Evolutionary conservation across 2,797 vertebrate species (phyloP).

Genomic region (Geotrypetes seraphini): DNA sequence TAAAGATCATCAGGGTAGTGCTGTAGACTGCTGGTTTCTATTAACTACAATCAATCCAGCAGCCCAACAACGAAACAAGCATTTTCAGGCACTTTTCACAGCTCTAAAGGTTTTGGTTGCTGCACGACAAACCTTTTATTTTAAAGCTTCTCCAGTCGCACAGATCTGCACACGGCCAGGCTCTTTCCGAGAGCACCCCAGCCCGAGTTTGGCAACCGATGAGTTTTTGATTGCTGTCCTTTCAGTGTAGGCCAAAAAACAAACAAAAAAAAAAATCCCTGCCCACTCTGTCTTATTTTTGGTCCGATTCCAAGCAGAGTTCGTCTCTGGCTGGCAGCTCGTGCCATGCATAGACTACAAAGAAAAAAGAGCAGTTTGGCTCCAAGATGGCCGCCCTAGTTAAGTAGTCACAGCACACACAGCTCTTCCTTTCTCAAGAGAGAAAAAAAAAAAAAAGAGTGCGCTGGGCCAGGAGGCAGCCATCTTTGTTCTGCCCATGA

Average conservation of each 20-base stretch:
- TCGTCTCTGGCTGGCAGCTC: slow-evolving; percentile 27
- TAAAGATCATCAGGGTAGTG: too few relatives aligned
- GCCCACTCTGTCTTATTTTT: slow-evolving; percentile 38
- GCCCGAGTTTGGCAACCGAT: slow-evolving; percentile 40
- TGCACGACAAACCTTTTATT: slow-evolving; percentile 42
- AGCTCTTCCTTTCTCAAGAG: slow-evolving; percentile 42
- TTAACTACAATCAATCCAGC: too few relatives aligned
- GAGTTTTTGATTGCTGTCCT: slow-evolving; percentile 33
- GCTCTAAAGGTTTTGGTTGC: too few relatives aligned
- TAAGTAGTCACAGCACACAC: too few relatives aligned
- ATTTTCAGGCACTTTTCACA: too few relatives aligned
- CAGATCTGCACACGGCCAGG: slow-evolving; percentile 21
- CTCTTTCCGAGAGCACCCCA: slow-evolving; percentile 34
- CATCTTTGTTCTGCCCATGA: slow-evolving; percentile 75
- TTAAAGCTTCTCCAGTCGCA: slow-evolving; percentile 19
- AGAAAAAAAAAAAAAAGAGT: too few relatives aligned
- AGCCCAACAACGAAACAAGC: too few relatives aligned
- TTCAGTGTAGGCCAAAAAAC: slow-evolving; percentile 38
- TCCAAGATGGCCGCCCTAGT: slow-evolving; percentile 28
- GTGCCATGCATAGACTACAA: slow-evolving; percentile 41
- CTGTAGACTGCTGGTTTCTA: too few relatives aligned
- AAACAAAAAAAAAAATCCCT: too few relatives aligned
- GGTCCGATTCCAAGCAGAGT: slow-evolving; percentile 32
- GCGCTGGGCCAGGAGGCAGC: slow-evolving; percentile 71
- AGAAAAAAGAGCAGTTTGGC: slow-evolving; percentile 27